Evolutionary conservation across 2,888 invertebrate genomes (phyloP).

Genomic region (Molanna angustata): DNA sequence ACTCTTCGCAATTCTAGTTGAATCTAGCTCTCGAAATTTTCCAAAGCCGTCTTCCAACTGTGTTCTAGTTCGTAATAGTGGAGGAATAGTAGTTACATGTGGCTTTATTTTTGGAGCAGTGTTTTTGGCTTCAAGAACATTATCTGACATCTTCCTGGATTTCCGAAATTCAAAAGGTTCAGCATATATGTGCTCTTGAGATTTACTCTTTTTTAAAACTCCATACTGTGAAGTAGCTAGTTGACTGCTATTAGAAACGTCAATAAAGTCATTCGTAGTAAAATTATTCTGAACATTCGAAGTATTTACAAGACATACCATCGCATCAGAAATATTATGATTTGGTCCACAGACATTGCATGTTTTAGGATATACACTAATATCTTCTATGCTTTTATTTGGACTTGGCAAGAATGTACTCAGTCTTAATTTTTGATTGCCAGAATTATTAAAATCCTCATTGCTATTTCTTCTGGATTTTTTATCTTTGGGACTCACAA

Average conservation of each 20-base stretch:
- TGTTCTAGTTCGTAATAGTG: slow-evolving; percentile 23
- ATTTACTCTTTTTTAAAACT: slow-evolving; percentile 32
- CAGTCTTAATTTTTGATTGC: slow-evolving; percentile 14
- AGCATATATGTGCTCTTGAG: slow-evolving; percentile 61
- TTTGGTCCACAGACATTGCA: slow-evolving; percentile 7
- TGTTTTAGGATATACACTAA: slow-evolving; percentile 1
- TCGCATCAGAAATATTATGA: slow-evolving; percentile 35
- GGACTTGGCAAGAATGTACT: slow-evolving; percentile 25
- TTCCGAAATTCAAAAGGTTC: slow-evolving; percentile 49
- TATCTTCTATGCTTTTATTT: slow-evolving; percentile 15
- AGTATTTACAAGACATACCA: slow-evolving; percentile 49
- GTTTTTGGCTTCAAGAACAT: not conserved
- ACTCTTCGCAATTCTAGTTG: slow-evolving; percentile 8
- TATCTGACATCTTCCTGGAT: not conserved
- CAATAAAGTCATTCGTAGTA: not conserved
- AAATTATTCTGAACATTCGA: not conserved
- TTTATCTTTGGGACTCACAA: slow-evolving; percentile 16
- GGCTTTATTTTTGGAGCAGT: not conserved
- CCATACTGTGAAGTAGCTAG: slow-evolving; percentile 20
- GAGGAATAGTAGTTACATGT: slow-evolving; percentile 15
- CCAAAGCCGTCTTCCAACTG: slow-evolving; percentile 30
- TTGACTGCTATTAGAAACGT: slow-evolving; percentile 24
- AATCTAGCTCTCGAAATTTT: slow-evolving; percentile 18
- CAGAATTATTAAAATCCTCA: slow-evolving; percentile 13
- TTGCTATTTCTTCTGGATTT: slow-evolving; percentile 8